phyloP scores from a whole-genome alignment of 1,140 invertebrate species.

The Pachypeltis micranthus region DNA sequence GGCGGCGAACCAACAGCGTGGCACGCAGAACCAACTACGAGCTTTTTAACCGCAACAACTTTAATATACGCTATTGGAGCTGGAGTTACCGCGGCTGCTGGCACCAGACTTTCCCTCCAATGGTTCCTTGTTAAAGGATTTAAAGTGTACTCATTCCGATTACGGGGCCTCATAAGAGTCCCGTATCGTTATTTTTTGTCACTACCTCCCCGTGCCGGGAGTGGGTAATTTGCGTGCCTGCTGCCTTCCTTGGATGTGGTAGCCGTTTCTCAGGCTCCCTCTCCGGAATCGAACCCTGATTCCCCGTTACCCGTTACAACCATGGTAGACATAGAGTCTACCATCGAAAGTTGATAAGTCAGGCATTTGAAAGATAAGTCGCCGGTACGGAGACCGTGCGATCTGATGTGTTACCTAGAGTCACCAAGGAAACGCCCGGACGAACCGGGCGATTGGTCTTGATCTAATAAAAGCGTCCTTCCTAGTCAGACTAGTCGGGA shows the following conservation, averaged over 20 bases:
- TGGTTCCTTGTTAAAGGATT: constrained; percentile 75
- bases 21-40: constrained; percentile 57
- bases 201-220: constrained; percentile 65
- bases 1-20: constrained; percentile 45
- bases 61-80: constrained; percentile 83
- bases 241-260: constrained; percentile 87
- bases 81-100: constrained; percentile 84
- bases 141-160: constrained; percentile 84
- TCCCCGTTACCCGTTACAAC: constrained; percentile 66
- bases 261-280: constrained; percentile 83
- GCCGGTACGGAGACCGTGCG: constrained; percentile 58
- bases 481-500: constrained; percentile 46
- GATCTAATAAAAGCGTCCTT: constrained; percentile 63
- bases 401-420: constrained; percentile 68
- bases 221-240: constrained; percentile 80
- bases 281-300: constrained; percentile 54
- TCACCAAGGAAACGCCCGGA: constrained; percentile 54
- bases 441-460: constrained; percentile 43
- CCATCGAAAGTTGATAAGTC: constrained; percentile 77
- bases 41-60: constrained; percentile 70
- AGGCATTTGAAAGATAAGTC: constrained; percentile 76
- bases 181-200: constrained; percentile 81
- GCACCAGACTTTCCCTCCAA: constrained; percentile 87
- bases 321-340: constrained; percentile 65
- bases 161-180: constrained; percentile 63